Base-by-base conservation (phyloP, 2,888 invertebrate genomes). In the Lasioglossum pauxillum region DNA sequence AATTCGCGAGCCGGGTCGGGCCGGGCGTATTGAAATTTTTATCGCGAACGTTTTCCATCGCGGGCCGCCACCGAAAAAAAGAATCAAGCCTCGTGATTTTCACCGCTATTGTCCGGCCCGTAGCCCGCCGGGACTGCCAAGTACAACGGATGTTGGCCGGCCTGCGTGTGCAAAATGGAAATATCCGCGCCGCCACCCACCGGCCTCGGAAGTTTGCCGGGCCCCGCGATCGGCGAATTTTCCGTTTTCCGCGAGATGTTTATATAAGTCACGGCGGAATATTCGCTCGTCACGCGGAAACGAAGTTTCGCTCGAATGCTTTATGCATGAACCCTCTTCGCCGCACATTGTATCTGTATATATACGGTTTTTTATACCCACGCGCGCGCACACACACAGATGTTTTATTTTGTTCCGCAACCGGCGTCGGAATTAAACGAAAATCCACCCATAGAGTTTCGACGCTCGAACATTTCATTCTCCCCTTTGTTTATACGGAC, bases 1-100 rank as follows among this genome's bases (percentile, higher is more conserved):
- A 49, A 75, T 80, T 78, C 81, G 44, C 44, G 44, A 3, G 23
- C 35, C 19, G 53, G 7, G 23, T 23, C 23, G 23, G 8, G 8
- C 53, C 53, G 53, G 23, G 53, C 64, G 81, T 83, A 85, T 88
- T 80, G 88, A 80, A 88, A 83, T 87, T 88, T 76, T 80, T 14
- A 35, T 53, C 73, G 80, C 76, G 78, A 72, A n/a, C 64, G 64
- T 60, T 76, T 53, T 41, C 73, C 73, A 57, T 4, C 73, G 53
- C 35, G 41, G 19, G 49, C 31, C 67, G 35, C 4, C 19, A 31
- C 35, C 12, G 38, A 19, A 31, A 57, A 75, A 74, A 71, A 49
- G 14, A 83, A 71, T 80, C 71, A 69, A 78, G 77, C 74, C 8
- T 41, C 35, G 82, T 86, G 86, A 86, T 86, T 86, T 82, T 82